Conservation (phyloP, 2,797 vertebrate species). For the Poecile montanus region DNA sequence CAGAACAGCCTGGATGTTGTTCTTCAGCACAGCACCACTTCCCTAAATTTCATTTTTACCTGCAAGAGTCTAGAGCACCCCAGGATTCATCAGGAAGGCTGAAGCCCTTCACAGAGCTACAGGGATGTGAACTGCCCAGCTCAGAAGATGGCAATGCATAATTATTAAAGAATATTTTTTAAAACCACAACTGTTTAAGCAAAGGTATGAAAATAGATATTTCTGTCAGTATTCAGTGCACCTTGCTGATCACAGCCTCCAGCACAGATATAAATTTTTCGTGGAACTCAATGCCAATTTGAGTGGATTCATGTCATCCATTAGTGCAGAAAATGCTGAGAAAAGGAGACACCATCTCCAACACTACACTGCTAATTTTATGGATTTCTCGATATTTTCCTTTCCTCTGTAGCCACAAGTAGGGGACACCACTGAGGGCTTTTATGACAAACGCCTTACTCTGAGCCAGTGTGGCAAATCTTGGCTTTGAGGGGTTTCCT, state of each 20-base stretch:
- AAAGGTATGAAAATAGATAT: background rate
- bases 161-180: background rate
- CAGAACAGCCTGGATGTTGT: background rate
- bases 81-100: background rate
- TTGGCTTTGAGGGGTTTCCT: background rate
- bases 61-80: background rate
- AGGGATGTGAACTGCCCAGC: background rate
- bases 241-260: background rate
- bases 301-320: background rate
- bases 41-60: background rate
- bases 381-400: background rate
- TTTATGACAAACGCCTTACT: background rate
- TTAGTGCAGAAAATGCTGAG: background rate
- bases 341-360: background rate
- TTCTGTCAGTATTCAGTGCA: background rate
- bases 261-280: accelerated
- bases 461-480: background rate
- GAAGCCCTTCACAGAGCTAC: background rate
- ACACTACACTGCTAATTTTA: background rate
- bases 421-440: background rate
- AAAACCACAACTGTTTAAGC: background rate
- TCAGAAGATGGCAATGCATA: background rate
- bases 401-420: background rate
- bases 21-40: background rate
- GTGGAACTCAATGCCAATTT: background rate